phyloP scores from a whole-genome alignment of 2,797 vertebrate species.

The Coluber constrictor region DNA sequence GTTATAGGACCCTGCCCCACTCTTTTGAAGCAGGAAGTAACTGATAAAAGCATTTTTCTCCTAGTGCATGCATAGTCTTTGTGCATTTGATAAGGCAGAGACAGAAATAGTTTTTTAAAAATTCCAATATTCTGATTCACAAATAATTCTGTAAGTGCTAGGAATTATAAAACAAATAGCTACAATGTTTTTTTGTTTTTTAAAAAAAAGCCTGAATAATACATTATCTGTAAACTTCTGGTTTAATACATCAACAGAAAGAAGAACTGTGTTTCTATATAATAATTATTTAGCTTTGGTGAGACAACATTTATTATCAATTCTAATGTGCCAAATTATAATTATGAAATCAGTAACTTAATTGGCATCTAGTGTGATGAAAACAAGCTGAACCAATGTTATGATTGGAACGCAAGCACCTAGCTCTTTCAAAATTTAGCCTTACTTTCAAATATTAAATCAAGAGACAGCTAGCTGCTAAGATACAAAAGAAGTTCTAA shows the following conservation, averaged over 20 bases:
- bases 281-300: conserved; percentile 64
- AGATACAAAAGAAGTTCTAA: conserved; percentile 9
- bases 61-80: neutral
- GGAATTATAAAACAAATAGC: conserved; percentile 7
- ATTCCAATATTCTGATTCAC: neutral
- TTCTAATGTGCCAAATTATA: conserved; percentile 64
- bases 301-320: conserved; percentile 69
- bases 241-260: conserved; percentile 63
- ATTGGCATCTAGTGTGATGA: conserved; percentile 67
- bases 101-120: neutral
- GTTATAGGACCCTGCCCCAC: neutral
- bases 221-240: conserved; percentile 57
- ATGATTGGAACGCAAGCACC: conserved; percentile 54
- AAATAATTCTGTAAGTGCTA: neutral
- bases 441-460: conserved; percentile 54
- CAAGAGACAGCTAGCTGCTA: conserved; percentile 30
- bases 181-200: neutral
- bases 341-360: conserved; percentile 73
- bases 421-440: conserved; percentile 56
- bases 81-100: neutral
- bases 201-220: conserved; percentile 43
- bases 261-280: conserved; percentile 53
- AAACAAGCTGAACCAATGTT: conserved; percentile 60
- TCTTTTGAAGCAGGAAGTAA: neutral
- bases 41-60: neutral